Base-by-base conservation (phyloP, 2,797 vertebrate species). In the Molossus molossus region DNA sequence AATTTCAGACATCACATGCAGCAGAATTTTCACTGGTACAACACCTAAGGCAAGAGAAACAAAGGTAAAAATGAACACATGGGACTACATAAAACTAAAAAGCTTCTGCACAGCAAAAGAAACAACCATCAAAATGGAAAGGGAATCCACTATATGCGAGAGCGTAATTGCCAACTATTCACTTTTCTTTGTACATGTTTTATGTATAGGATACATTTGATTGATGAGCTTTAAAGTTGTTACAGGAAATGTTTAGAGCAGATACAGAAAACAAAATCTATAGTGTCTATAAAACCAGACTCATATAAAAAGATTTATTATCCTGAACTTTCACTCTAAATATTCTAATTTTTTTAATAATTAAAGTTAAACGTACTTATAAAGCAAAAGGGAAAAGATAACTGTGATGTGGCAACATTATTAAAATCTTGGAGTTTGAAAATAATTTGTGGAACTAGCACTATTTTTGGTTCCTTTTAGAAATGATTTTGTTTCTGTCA, bases 191-290 rank as follows among this genome's bases (percentile, higher is more conserved):
- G 15, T 48, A 64, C 33, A 80, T 91, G 77, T 69, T 94, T 96
- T 95, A 95, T 89, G 80, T 77, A 91, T 89, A 90, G 73, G n/a
- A 37, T 90, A 90, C 50, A 10, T 73, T 89, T 94, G 84, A 89
- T 64, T 87, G 83, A 91, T 94, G 70, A 93, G 5, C 72, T 67
- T 94, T 90, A 87, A 69, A 86, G 67, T 93, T 91, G 62, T 94
- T 96, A 95, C 75, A 91, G 89, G 86, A 97, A 94, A 77, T 97
- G 76, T 79, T 93, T 93, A 82, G 89, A 92, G 57, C 62, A 95
- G 70, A 91, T 48, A 48, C 45, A 82, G 65, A 77, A 45, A 95
- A 81, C 33, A 83, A 80, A 94, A 81, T 94, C 96, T 45, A 93
- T 82, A 97, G 21, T 29, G 10, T 69, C 60, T 90, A 58, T 21